Evolutionary conservation across 2,888 invertebrate genomes (phyloP).

Genomic region (Cryptocephalus primarius): DNA sequence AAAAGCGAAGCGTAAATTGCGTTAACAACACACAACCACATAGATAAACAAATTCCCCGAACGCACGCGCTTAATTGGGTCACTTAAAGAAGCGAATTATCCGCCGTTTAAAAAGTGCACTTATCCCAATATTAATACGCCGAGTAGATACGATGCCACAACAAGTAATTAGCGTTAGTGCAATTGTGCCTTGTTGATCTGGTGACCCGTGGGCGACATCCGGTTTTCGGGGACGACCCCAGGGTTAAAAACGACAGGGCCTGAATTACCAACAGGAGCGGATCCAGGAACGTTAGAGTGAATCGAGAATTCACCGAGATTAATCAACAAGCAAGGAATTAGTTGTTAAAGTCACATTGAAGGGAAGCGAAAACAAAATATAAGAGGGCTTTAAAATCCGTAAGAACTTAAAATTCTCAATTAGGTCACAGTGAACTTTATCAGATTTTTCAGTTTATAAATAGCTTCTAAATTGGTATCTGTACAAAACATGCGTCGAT

Average conservation of each 20-base stretch:
- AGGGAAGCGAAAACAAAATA: no score
- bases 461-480: no score
- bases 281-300: background rate
- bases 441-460: no score
- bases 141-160: slow-evolving; percentile 5
- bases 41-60: slow-evolving; percentile 3
- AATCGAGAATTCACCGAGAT: no score
- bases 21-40: slow-evolving; percentile 1
- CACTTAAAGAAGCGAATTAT: background rate
- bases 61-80: slow-evolving; percentile 5
- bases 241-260: slow-evolving; percentile 2
- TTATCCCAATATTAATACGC: slow-evolving; percentile 2
- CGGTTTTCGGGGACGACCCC: slow-evolving; percentile 7
- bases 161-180: slow-evolving; percentile 8
- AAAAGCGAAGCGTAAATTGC: slow-evolving; percentile 1
- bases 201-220: slow-evolving; percentile 10
- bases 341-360: no score
- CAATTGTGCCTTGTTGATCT: slow-evolving; percentile 11
- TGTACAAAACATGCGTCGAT: no score
- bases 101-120: slow-evolving; percentile 3
- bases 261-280: background rate
- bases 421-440: no score
- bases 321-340: no score
- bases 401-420: no score
- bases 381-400: no score